Percentiles rank a stretch among this genome's conserved stretches.
Conservation (phyloP, 2,113 vertebrate genomes). For the Nanorana parkeri region DNA sequence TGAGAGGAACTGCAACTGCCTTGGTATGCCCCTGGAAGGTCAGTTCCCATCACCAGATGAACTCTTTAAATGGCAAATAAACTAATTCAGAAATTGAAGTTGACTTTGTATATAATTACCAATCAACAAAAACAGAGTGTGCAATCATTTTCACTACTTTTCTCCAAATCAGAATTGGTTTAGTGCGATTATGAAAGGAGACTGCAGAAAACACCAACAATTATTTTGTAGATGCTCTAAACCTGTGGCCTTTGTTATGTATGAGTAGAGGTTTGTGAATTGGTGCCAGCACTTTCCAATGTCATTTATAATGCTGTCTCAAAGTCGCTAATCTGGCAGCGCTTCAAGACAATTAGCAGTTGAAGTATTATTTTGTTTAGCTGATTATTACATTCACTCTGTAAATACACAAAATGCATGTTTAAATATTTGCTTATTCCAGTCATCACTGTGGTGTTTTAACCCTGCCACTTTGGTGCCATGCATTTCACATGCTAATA, state of each 20-base stretch:
- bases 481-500: conserved; percentile 2
- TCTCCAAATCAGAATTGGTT: neutral
- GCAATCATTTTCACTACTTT: neutral
- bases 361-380: conserved; percentile 24
- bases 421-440: conserved; percentile 23
- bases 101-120: neutral
- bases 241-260: conserved; percentile 29
- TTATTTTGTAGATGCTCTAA: conserved; percentile 14
- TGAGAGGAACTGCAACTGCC: too few relatives aligned
- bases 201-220: conserved; percentile 18
- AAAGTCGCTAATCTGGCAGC: conserved; percentile 31
- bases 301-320: conserved; percentile 37
- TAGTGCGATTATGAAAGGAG: conserved; percentile 9
- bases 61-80: too few relatives aligned
- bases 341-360: conserved; percentile 28
- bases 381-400: conserved; percentile 3
- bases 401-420: conserved; percentile 30
- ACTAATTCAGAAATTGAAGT: neutral
- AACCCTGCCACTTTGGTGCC: neutral
- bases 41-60: too few relatives aligned
- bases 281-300: conserved; percentile 18
- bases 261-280: conserved; percentile 22
- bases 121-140: neutral
- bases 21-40: too few relatives aligned
- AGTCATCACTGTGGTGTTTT: conserved; percentile 15